Evolutionary conservation across 1,140 invertebrate genomes (phyloP), one percentile per base, ranked within the genome.

Genomic region (Nymphalis io): DNA sequence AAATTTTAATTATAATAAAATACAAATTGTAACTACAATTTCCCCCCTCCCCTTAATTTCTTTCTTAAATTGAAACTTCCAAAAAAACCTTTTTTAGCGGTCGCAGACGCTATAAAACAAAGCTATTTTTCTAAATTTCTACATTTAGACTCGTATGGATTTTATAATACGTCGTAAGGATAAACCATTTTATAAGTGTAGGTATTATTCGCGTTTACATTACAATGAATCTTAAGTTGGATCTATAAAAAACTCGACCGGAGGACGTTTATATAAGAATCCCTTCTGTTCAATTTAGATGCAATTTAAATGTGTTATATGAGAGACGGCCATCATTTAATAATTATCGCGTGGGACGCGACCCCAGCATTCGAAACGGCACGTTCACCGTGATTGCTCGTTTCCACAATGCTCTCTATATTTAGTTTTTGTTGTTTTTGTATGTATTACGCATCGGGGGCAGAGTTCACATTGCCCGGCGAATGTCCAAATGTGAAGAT

Each of bases 301-400:
- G 55, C 68, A 65, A 70, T 70, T 64, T 57, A 20, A 55, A 63
- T 39, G 33, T 53, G 15, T 51, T 38, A 64, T 38, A 51, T 51
- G 44, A 33, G 23, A 62, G 57, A 57, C 42, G 42, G 21, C 38
- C 38, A 53, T 83, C 74, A 87, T 85, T 85, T 81, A 67, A 81
- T 88, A 86, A 89, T 86, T 87, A 86, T 75, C 59, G 76, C 68
- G 85, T 87, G 72, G 87, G 85, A 72, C 58, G 80, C 60, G 68
- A 55, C 48, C 72, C 62, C 53, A 57, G 57, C 84, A 84, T 78
- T 86, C 69, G 51, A 68, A 69, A 73, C 61, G 62, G 63, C 61
- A 70, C 66, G 57, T 48, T 79, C 68, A 72, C 11, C 6, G 67
- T 18, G 73, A 13, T 23, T 62, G 75, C 70, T 74, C 72, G 79